Base-by-base conservation (phyloP, 2,888 invertebrate species). In the Drosophila rellima region DNA sequence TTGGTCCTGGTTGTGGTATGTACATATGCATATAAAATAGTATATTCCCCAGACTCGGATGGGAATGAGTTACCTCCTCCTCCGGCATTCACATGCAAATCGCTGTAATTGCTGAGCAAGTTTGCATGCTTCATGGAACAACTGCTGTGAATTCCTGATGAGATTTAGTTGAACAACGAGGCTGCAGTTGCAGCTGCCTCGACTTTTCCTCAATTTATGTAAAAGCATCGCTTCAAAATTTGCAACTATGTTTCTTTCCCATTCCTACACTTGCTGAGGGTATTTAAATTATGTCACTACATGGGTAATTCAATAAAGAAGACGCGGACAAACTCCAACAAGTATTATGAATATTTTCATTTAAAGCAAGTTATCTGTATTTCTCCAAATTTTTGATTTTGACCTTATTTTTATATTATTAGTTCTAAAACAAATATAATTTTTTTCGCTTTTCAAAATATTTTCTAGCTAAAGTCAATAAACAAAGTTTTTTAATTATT, bases 1-100 rank as follows among this genome's bases (percentile, higher is more conserved):
- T 94, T 96, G 17, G 94, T 96, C 0, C 93, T 97, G 0, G 96
- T 96, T 10, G 94, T 96, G 82, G 96, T 94, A 91, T 93, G 93
- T 92, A 20, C 15, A 31, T 29, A 23, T 13, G 7, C 47, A 31
- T 31, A 26, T 26, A 7, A 6, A 7, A 26, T 7, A 7, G 26
- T 7, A 2, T 20, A 26, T 26, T 26, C 26, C 26, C 7, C 26
- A 7, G n/a, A 1, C 33, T 20, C 31, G 18, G 7, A 13, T 31
- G 17, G 7, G 18, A 47, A 13, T 31, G 18, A 29, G 7, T 11
- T 13, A 2, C 13, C 11, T 8, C 10, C 31, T 23, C 15, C 20
- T 15, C 13, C 11, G 23, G 7, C 60, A 64, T 68, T 68, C 44
- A 68, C 40, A 74, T 67, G 75, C 48, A 75, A 75, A 75, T 75